Base-by-base conservation (phyloP, 2,888 invertebrate genomes). In the Dolichopus griseipennis region DNA sequence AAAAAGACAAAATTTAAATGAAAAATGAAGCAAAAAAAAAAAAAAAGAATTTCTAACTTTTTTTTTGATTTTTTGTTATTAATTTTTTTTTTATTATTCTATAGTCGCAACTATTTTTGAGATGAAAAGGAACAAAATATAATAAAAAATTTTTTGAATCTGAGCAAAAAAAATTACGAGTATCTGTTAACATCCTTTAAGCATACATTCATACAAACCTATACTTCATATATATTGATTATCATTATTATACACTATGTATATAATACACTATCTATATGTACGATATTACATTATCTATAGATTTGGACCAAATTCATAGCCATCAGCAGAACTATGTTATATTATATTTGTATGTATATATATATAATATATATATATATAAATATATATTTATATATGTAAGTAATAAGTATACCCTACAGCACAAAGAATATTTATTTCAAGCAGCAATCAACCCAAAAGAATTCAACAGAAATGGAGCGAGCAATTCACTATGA, bases 401-500 rank as follows among this genome's bases (percentile, higher is more conserved):
- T 52, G 37, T 27, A 27, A 27, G 27, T 27, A 27, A 27, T 27
- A 27, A 27, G 27, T 27, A 27, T 27, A 27, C 27, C 27, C 27
- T 27, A 27, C 27, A 12, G 37, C 8, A 37, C 12, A 12, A 43
- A 52, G 52, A 52, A 52, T 15, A 52, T 52, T 52, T 52, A 52
- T 52, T 52, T 52, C 52, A n/a, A 52, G 52, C 52, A 52, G 52
- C 52, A 12, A 52, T 52, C 52, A 52, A 52, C 52, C 52, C 52
- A 52, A 52, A 52, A 52, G 52, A 52, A 52, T 52, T 52, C 18
- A 52, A 18, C 52, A 52, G 52, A 52, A 52, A 52, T 52, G 52
- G 52, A 52, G 52, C 52, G 52, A 52, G 52, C 52, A 52, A 52
- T 18, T 52, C 52, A 52, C 52, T 52, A 52, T n/a, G 52, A 52